phyloP scores from a whole-genome alignment of 2,797 vertebrate genomes.

The Odontamblyopus rebecca region DNA sequence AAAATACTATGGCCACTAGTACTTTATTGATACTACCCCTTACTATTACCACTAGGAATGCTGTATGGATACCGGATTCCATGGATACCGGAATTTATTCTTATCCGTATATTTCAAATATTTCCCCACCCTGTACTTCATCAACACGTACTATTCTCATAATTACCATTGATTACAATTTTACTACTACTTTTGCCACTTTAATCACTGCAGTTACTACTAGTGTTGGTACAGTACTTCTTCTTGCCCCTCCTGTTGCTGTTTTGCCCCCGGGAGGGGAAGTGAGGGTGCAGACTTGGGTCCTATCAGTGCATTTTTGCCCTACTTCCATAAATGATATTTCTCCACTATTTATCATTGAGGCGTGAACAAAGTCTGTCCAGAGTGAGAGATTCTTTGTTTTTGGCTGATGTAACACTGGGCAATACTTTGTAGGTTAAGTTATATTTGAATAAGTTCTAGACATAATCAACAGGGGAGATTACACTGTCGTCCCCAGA shows the following conservation, averaged over 20 bases:
- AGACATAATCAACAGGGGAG: constrained; percentile 1
- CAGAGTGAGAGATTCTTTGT: constrained; percentile 3
- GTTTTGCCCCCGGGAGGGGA: constrained; percentile 6
- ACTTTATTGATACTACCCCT: too few relatives aligned
- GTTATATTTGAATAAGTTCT: constrained; percentile 15
- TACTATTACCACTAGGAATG: too few relatives aligned
- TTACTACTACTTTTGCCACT: background rate
- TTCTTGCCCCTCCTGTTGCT: constrained; percentile 15
- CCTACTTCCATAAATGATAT: constrained; percentile 8
- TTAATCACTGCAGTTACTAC: background rate
- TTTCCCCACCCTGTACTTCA: too few relatives aligned
- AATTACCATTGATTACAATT: background rate
- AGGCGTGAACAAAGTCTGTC: constrained; percentile 2
- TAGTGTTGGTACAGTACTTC: background rate
- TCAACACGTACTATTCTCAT: too few relatives aligned
- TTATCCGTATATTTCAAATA: too few relatives aligned
- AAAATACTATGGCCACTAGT: too few relatives aligned
- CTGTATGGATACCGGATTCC: too few relatives aligned
- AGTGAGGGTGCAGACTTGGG: background rate
- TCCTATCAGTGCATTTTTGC: background rate
- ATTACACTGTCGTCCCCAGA: constrained; percentile 3
- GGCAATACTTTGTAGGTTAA: constrained; percentile 5
- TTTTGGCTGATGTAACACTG: constrained; percentile 10
- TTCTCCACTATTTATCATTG: constrained; percentile 8
- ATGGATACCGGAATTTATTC: too few relatives aligned